Evolutionary conservation across 37 sponge, comb jelly and placozoan genomes (phyloP).

Genomic region (Ianthella basta): DNA sequence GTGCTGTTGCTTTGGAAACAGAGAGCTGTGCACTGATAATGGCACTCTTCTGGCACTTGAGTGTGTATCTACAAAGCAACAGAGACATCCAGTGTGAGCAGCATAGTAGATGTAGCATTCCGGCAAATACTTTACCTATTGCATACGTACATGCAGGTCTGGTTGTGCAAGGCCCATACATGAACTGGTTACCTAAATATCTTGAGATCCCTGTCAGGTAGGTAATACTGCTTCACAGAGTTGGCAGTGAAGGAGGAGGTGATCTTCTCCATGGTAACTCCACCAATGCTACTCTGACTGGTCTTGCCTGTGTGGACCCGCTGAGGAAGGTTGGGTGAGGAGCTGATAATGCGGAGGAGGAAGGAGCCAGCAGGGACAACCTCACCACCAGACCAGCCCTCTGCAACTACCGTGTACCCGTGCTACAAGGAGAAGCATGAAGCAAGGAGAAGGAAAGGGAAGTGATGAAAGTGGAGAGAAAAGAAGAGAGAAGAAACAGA

Average conservation of each 20-base stretch:
- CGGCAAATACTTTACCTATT: too few species aligned
- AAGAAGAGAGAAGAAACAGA: too few species aligned
- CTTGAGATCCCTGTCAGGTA: conserved; percentile 77
- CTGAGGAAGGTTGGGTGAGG: conserved; percentile 43
- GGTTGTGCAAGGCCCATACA: too few species aligned
- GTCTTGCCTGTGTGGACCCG: conserved; percentile 2
- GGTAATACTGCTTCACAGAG: conserved; percentile 81
- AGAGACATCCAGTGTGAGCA: neutral
- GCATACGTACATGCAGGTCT: too few species aligned
- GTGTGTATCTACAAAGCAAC: neutral
- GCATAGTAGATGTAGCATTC: too few species aligned
- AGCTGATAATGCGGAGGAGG: conserved; percentile 50
- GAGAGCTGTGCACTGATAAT: conserved; percentile 73
- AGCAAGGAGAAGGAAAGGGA: neutral
- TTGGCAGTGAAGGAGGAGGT: conserved; percentile 49
- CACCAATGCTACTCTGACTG: neutral
- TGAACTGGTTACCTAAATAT: conserved; percentile 70
- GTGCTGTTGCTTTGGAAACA: conserved; percentile 84
- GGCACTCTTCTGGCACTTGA: conserved; percentile 54
- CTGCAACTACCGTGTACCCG: conserved; percentile 83
- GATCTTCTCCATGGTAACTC: conserved; percentile 16
- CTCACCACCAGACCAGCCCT: conserved; percentile 52
- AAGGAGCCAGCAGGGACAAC: conserved; percentile 29
- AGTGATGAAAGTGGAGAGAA: too few species aligned
- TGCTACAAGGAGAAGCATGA: conserved; percentile 25